These are phyloP conservation scores for Enteromius argenteus DNA, from an alignment of 2,797 vertebrate species.

Conservation along the genomic window DNA sequence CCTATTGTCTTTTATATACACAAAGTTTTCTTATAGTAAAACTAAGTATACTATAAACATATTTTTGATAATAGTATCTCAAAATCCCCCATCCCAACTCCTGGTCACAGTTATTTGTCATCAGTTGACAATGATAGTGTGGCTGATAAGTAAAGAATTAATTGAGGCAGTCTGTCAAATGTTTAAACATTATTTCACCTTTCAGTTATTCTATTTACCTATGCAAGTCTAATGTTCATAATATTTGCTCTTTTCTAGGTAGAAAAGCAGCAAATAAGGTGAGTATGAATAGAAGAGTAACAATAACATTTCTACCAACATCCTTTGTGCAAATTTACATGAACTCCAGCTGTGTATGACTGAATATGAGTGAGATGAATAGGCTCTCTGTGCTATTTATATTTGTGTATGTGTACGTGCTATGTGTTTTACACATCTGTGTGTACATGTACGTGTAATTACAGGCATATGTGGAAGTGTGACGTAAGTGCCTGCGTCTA, in stretches of 20 bases:
- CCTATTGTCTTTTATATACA: background rate
- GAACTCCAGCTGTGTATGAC: background rate
- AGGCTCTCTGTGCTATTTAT: background rate
- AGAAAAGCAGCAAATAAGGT: constrained; percentile 62
- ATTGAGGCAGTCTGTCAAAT: background rate
- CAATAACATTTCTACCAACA: background rate
- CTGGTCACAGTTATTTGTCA: background rate
- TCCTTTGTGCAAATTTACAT: background rate
- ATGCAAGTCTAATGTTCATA: background rate
- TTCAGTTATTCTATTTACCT: background rate
- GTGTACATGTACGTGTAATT: constrained; percentile 31
- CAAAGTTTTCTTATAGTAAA: background rate
- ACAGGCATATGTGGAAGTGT: constrained; percentile 25
- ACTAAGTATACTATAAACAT: background rate
- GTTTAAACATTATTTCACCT: background rate
- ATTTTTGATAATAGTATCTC: background rate
- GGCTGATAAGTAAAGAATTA: background rate
- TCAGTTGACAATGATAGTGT: background rate
- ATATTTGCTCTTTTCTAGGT: constrained; percentile 66
- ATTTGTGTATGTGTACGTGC: background rate
- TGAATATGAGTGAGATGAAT: background rate
- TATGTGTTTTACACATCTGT: constrained; percentile 5
- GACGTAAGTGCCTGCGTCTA: constrained; percentile 23
- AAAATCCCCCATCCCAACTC: background rate
- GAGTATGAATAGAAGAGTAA: constrained; percentile 39